Evolutionary conservation across 1,140 invertebrate genomes (phyloP).

Genomic region (Aphelinus certus): DNA sequence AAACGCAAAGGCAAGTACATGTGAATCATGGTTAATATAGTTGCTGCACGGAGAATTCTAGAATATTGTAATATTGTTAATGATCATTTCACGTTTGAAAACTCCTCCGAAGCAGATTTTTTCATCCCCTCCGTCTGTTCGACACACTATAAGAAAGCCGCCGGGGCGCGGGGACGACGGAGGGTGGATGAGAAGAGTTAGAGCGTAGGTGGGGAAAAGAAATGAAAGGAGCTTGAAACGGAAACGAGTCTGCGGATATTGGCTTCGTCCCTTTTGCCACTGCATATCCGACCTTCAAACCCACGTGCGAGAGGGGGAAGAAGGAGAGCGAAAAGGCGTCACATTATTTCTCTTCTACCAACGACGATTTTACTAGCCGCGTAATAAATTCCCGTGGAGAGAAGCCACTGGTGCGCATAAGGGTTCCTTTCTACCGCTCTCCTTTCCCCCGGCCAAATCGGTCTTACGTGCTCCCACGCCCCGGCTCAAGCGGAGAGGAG

Average conservation of each 20-base stretch:
- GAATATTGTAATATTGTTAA: no score
- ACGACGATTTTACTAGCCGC: conserved; percentile 17
- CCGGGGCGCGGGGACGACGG: not conserved
- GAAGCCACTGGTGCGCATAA: not conserved
- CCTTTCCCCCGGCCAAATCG: not conserved
- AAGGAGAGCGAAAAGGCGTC: conserved; percentile 5
- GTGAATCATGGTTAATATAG: no score
- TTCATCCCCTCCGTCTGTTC: not conserved
- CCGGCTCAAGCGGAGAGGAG: not conserved
- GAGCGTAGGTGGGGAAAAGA: not conserved
- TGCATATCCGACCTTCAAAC: conserved; percentile 29
- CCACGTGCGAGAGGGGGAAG: not conserved
- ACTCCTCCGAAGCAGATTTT: not conserved
- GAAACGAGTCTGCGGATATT: conserved; percentile 32
- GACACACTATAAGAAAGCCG: not conserved
- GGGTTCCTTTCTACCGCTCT: not conserved
- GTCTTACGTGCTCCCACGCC: not conserved
- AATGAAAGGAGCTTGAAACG: conserved; percentile 23
- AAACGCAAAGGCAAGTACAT: no score
- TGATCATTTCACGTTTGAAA: not conserved
- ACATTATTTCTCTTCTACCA: conserved; percentile 26
- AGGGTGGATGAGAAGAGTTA: no score
- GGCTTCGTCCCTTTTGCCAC: conserved; percentile 5
- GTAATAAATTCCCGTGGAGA: conserved; percentile 28
- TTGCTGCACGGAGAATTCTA: no score